These are phyloP conservation scores for Hemitrygon akajei DNA, from an alignment of 2,797 vertebrate genomes.

Conservation along the genomic window DNA sequence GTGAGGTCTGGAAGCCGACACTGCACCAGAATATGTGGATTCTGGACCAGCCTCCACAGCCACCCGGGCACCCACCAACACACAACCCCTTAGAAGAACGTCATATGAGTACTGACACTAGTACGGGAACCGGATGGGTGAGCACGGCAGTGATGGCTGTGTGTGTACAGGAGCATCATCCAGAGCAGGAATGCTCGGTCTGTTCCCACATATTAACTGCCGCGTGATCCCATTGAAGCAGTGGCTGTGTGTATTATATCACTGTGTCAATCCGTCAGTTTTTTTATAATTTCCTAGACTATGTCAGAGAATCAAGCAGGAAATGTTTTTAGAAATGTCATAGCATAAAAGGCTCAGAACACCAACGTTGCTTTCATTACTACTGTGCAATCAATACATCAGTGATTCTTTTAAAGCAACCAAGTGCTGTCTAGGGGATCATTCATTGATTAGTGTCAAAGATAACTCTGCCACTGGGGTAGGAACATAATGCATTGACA, in stretches of 20 bases:
- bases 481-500: not conserved
- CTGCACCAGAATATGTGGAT: too few species aligned
- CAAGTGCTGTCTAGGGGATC: conserved; percentile 19
- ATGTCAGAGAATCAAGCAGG: not conserved
- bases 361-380: conserved; percentile 6
- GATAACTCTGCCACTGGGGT: not conserved
- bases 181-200: not conserved
- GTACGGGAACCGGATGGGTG: not conserved
- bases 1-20: too few species aligned
- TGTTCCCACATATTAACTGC: not conserved
- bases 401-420: conserved; percentile 24
- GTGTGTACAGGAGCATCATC: not conserved
- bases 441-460: conserved; percentile 33
- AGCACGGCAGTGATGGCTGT: not conserved
- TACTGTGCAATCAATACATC: conserved; percentile 15
- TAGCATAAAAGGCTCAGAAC: conserved; percentile 6
- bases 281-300: not conserved
- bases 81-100: too few species aligned
- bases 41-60: too few species aligned
- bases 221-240: not conserved
- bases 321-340: conserved; percentile 5
- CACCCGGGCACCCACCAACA: too few species aligned
- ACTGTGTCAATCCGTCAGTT: not conserved
- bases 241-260: not conserved
- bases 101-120: too few species aligned